Conservation (phyloP, 2,888 invertebrate species). For the Agrochola lychnidis region DNA sequence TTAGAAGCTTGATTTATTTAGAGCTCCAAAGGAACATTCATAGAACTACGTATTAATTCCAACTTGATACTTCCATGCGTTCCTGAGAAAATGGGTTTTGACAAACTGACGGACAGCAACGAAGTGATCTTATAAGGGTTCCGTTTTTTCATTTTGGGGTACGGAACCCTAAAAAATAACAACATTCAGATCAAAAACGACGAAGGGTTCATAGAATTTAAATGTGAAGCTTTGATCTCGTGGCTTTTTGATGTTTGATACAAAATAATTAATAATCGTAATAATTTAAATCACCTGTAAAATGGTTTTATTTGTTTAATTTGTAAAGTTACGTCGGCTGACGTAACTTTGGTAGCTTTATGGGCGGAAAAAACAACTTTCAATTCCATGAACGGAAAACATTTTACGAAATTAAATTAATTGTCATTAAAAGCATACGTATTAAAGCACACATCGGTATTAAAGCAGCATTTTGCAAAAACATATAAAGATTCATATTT, state of each 20-base stretch:
- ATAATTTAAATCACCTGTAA: neutral
- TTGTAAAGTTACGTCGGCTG: no score
- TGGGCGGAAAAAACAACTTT: neutral
- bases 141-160: no score
- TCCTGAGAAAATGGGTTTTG: no score
- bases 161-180: conserved; percentile 1
- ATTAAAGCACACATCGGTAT: no score
- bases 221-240: conserved; percentile 37
- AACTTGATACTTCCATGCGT: no score
- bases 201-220: conserved; percentile 10
- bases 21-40: no score
- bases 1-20: no score
- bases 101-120: no score
- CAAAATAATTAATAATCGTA: conserved; percentile 10
- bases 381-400: neutral
- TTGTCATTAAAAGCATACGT: no score
- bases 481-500: neutral
- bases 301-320: neutral
- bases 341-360: neutral
- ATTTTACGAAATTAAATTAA: conserved; percentile 8
- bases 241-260: conserved; percentile 1
- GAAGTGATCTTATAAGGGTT: no score
- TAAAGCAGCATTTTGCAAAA: conserved; percentile 4
- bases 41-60: no score
- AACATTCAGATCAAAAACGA: conserved; percentile 12